Conservation (phyloP, 2,888 invertebrate genomes). For the Aproaerema taeniolella region DNA sequence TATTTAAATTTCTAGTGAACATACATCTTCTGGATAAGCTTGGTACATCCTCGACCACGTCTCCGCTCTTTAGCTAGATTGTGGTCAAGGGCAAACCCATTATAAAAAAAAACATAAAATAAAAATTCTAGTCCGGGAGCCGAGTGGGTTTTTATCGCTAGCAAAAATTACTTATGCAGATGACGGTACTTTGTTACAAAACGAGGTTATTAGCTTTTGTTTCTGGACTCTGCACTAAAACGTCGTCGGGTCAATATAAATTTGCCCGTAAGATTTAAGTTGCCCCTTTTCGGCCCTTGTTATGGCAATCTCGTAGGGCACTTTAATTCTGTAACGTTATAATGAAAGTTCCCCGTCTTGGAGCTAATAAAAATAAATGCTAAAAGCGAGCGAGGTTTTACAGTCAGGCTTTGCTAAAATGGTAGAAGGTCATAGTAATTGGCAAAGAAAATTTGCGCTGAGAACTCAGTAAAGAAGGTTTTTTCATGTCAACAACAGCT, state of each 20-base stretch:
- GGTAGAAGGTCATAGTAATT: slow-evolving; percentile 29
- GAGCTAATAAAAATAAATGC: slow-evolving; percentile 37
- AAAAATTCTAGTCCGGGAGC: too few relatives aligned
- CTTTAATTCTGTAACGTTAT: slow-evolving; percentile 33
- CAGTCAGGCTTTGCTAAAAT: slow-evolving; percentile 23
- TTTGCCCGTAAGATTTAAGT: slow-evolving; percentile 28
- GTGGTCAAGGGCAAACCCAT: too few relatives aligned
- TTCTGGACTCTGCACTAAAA: slow-evolving; percentile 28
- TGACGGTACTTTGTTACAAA: slow-evolving; percentile 32
- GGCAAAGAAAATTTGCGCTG: slow-evolving; percentile 14
- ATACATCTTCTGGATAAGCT: too few relatives aligned
- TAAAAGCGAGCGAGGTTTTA: slow-evolving; percentile 27
- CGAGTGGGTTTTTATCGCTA: slow-evolving; percentile 28
- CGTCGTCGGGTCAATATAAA: slow-evolving; percentile 31
- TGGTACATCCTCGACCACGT: too few relatives aligned
- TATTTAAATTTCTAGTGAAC: too few relatives aligned
- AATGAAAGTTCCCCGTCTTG: slow-evolving; percentile 29
- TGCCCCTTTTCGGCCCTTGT: slow-evolving; percentile 21
- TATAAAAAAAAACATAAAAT: too few relatives aligned
- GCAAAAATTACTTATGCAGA: slow-evolving; percentile 46
- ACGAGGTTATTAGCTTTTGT: slow-evolving; percentile 36
- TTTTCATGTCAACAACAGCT: slow-evolving; percentile 5
- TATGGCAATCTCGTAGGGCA: slow-evolving; percentile 22
- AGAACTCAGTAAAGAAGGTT: not conserved
- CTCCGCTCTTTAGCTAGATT: too few relatives aligned